phyloP scores from a whole-genome alignment of 2,113 vertebrate species.

The Rissa tridactyla region DNA sequence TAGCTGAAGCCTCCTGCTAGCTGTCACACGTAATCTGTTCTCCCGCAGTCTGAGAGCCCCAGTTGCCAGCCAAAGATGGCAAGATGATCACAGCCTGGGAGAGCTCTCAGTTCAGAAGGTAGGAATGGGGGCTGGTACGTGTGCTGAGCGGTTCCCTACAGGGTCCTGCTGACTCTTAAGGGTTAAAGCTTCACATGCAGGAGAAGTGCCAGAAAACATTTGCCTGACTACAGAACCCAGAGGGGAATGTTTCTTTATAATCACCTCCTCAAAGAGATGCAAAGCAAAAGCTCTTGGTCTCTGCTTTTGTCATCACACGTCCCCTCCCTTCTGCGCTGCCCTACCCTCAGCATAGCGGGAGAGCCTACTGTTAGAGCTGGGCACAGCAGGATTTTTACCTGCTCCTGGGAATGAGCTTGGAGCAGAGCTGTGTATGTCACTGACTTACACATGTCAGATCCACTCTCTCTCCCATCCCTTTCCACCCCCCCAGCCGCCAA shows the following conservation, averaged over 20 bases:
- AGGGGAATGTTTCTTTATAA: slow-evolving; percentile 18
- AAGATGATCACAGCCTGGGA: neutral
- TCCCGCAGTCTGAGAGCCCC: neutral
- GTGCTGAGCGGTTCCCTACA: neutral
- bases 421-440: neutral
- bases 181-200: slow-evolving; percentile 9
- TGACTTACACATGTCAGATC: neutral
- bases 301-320: neutral
- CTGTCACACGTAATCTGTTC: neutral
- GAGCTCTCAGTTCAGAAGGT: neutral
- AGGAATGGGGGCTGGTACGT: neutral
- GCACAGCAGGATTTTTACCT: neutral
- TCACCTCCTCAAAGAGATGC: slow-evolving; percentile 49
- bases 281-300: slow-evolving; percentile 31
- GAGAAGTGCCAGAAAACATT: slow-evolving; percentile 29
- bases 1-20: neutral
- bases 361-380: slow-evolving; percentile 40
- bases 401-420: neutral
- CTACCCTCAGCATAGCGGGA: neutral
- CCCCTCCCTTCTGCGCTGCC: neutral
- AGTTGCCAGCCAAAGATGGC: neutral
- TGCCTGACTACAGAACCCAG: neutral
- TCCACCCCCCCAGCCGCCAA: neutral
- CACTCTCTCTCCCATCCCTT: neutral
- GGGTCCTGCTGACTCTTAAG: neutral